Base-by-base conservation (phyloP, 2,113 vertebrate genomes). In the Myotis yumanensis region DNA sequence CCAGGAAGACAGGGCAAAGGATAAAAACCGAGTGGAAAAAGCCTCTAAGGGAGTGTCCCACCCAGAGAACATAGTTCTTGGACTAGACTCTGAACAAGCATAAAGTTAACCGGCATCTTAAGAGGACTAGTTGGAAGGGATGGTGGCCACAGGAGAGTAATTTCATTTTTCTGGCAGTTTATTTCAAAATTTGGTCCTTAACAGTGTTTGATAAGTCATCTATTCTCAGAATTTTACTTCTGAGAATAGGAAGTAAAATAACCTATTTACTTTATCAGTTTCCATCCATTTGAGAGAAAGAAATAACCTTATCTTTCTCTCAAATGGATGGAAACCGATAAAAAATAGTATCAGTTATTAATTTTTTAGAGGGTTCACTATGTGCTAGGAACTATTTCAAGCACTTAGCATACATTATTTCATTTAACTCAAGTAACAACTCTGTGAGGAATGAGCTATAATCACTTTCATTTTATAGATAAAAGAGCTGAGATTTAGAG, bases 141-240 rank as follows among this genome's bases (percentile, higher is more conserved):
- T 43, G 14, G 69, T 57, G 40, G 30, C 2, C 4, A 59, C 6
- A 46, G 57, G 43, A 48, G 12, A 4, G 6, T 57, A 40, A 68
- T 51, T 37, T 25, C 35, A 18, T 76, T 90, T 86, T 82, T 72
- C 43, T 87, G 52, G 66, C 83, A 79, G 11, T 91, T 68, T 80
- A 69, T 68, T 90, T 89, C 4, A 72, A 92, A 91, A 71, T 52
- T 35, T 89, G 66, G 3, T 2, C 28, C 37, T 66, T 15, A 57
- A 30, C 1, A 66, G 22, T 52, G 35, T 79, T 94, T 94, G 46
- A 23, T 46, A 66, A 71, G 5, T 64, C 18, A 18, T n/a, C 23
- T 80, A 23, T 4, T 32, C 57, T 94, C 75, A 96, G 48, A 95
- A 54, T 95, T 87, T 89, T 48, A 52, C 54, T 76, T 43, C 43